Evolutionary conservation across 1,140 invertebrate genomes (phyloP).

Genomic region (Macrobrachium rosenbergii): DNA sequence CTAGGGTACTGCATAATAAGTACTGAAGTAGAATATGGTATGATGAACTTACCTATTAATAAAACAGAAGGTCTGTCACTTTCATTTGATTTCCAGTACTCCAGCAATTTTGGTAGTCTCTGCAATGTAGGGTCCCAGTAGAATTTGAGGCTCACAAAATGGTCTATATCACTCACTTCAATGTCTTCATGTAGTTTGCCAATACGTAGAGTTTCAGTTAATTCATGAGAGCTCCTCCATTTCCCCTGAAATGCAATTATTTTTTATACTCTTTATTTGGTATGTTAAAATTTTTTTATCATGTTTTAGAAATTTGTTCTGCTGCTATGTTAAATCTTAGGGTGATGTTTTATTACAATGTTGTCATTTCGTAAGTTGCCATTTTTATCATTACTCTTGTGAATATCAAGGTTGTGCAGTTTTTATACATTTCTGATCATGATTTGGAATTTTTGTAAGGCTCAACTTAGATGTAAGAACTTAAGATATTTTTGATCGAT

Average conservation of each 20-base stretch:
- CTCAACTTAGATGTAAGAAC: background rate
- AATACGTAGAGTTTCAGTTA: slow-evolving; percentile 34
- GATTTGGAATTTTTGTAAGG: background rate
- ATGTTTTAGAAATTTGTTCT: background rate
- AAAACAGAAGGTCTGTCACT: slow-evolving; percentile 11
- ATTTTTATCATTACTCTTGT: no score
- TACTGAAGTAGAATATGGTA: background rate
- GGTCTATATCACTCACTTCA: slow-evolving; percentile 40
- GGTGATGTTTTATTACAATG: no score
- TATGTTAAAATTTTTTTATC: background rate
- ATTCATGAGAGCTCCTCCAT: slow-evolving; percentile 50
- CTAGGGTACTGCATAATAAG: background rate
- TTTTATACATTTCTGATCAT: no score
- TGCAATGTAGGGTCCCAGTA: slow-evolving; percentile 39
- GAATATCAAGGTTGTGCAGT: no score
- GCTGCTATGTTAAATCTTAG: no score
- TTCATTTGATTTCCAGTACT: slow-evolving; percentile 17
- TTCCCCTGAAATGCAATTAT: slow-evolving; percentile 15
- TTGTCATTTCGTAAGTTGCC: no score
- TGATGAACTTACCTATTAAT: slow-evolving; percentile 24
- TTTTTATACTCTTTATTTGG: background rate
- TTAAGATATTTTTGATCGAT: background rate
- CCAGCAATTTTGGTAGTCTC: slow-evolving; percentile 23
- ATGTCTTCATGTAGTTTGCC: slow-evolving; percentile 49
- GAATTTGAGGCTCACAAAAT: slow-evolving; percentile 24